A percentile compares a stretch with the other conserved stretches of the same genome.
These are phyloP conservation scores for Sturnira hondurensis DNA, from an alignment of 2,113 vertebrate species.

Conservation along the genomic window DNA sequence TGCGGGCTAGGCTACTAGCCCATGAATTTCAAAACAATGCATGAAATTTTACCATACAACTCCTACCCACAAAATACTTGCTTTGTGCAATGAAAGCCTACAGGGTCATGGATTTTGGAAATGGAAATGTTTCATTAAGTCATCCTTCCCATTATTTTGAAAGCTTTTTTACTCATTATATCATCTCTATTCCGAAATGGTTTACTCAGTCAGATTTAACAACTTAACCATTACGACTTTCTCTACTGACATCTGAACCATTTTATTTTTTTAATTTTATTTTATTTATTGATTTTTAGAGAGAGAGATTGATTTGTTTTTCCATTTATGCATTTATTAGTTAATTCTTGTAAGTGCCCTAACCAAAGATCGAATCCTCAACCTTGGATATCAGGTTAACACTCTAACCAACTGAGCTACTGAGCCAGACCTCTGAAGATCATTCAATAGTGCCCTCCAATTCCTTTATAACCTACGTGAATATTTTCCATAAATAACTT, in stretches of 20 bases:
- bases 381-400: no score
- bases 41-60: slow-evolving; percentile 31
- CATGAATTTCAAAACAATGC: slow-evolving; percentile 55
- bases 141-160: slow-evolving; percentile 51
- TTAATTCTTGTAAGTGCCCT: no score
- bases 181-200: slow-evolving; percentile 34
- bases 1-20: slow-evolving; percentile 11
- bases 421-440: not conserved
- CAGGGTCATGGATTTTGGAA: slow-evolving; percentile 48
- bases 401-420: no score
- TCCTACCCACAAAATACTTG: not conserved
- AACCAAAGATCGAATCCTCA: no score
- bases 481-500: slow-evolving; percentile 47
- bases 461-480: not conserved
- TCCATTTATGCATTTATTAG: no score
- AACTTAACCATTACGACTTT: slow-evolving; percentile 29
- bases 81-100: slow-evolving; percentile 45
- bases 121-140: slow-evolving; percentile 59
- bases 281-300: no score
- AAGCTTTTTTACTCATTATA: slow-evolving; percentile 56
- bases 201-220: slow-evolving; percentile 43
- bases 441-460: not conserved
- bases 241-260: slow-evolving; percentile 27
- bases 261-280: not conserved
- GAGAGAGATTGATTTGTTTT: no score